Evolutionary conservation across 2,888 invertebrate species (phyloP).

Genomic region (Cyclophora albipunctata): DNA sequence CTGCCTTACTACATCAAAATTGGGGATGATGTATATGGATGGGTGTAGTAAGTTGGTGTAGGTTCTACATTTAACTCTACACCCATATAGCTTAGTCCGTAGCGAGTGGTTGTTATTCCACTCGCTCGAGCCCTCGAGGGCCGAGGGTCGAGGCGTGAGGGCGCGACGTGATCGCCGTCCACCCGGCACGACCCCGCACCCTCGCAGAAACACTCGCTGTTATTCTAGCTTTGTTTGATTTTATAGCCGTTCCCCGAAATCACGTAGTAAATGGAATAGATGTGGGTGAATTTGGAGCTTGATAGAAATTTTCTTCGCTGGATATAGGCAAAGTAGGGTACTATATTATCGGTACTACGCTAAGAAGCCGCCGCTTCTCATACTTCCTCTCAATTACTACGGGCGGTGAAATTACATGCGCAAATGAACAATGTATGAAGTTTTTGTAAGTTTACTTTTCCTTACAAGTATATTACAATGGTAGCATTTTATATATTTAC

Average conservation of each 20-base stretch:
- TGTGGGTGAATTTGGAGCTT: no score
- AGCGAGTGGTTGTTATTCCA: constrained; percentile 12
- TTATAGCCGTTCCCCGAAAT: neutral
- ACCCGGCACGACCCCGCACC: constrained; percentile 48
- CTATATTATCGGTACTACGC: no score
- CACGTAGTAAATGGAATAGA: neutral
- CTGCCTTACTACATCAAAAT: no score
- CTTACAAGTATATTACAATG: no score
- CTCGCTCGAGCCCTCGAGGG: constrained; percentile 20
- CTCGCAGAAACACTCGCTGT: constrained; percentile 1
- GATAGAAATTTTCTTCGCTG: no score
- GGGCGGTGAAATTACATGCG: constrained; percentile 62
- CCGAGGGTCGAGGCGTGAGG: constrained; percentile 42
- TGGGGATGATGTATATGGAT: no score
- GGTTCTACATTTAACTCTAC: neutral
- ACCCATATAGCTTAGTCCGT: neutral
- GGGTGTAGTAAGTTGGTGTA: neutral
- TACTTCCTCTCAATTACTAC: constrained; percentile 38
- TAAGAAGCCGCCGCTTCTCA: constrained; percentile 3
- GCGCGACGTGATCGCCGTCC: constrained; percentile 60
- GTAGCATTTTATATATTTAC: no score
- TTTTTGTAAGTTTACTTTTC: no score
- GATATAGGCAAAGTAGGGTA: no score
- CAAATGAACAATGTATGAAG: constrained; percentile 32
- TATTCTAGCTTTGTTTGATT: neutral